Base-by-base conservation (phyloP, 2,113 vertebrate species). In the Girardinichthys multiradiatus region DNA sequence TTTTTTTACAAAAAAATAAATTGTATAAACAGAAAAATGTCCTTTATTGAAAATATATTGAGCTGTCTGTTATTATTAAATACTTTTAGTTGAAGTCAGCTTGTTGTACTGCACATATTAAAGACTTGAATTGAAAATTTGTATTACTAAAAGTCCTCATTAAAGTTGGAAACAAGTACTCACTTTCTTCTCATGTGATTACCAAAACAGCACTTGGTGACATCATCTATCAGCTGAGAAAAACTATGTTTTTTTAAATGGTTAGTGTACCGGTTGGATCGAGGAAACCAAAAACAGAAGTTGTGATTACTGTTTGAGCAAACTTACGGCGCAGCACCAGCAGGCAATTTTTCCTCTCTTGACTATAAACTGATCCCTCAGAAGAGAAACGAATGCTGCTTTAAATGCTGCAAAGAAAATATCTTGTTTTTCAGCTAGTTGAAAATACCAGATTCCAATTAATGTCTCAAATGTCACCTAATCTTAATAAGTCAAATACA, bases 121-220 rank as follows among this genome's bases (percentile, higher is more conserved):
- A 67, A 57, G 1, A 4, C 21, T 13, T n/a, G n/a, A n/a, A n/a
- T n/a, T n/a, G 31, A 29, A 51, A 48, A 15, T 57, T 2, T 86
- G 17, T 37, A 27, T 13, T 13, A 26, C 45, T 48, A 35, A 27
- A 69, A 27, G 24, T 67, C 11, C 70, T 35, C 15, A 69, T 69
- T 75, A 72, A 76, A 77, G 21, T 70, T 62, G 26, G 4, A 45
- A 58, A 60, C 24, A 54, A 63, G 29, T 12, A 15, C 6, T 5
- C 0, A 4, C 1, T 28, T 13, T 64, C 11, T 30, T 39, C 4
- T 11, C 21, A 76, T 68, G 13, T 75, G 12, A 48, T 31, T 21
- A 24, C 63, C 26, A 29, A 13, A 24, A 13, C 17, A 33, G 28
- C 3, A 1, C 1, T 13, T n/a, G 64, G 67, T 80, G 19, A 61